phyloP scores from a whole-genome alignment of 2,113 vertebrate species.

The Rhabdomys dilectus region DNA sequence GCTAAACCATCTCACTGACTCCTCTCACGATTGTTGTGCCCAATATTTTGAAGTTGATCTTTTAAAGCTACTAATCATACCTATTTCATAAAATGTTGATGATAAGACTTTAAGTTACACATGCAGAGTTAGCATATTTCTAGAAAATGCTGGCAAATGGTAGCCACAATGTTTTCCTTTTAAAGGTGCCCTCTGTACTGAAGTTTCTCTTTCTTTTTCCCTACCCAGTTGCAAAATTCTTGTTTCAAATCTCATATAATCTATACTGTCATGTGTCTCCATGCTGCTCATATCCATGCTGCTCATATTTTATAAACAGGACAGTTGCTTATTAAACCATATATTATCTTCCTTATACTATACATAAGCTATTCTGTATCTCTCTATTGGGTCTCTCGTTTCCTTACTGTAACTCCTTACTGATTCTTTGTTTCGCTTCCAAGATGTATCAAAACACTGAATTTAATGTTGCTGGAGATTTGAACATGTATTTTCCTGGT shows the following conservation, averaged over 20 bases:
- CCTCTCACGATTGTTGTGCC: neutral
- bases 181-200: neutral
- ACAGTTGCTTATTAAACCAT: neutral
- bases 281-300: neutral
- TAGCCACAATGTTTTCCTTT: neutral
- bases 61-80: conserved; percentile 16
- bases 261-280: neutral
- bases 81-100: conserved; percentile 51
- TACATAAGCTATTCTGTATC: neutral
- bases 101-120: neutral
- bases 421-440: neutral
- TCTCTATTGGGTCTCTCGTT: neutral
- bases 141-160: neutral
- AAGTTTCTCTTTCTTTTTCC: neutral
- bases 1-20: neutral
- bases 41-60: neutral
- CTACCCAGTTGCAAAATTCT: neutral
- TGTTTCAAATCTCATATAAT: conserved; percentile 3
- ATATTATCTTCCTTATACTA: neutral
- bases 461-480: conserved; percentile 30
- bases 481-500: neutral
- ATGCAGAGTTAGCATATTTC: neutral
- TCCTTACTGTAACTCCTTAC: neutral
- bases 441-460: neutral
- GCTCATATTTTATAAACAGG: neutral